These are phyloP conservation scores for Girardinus metallicus DNA, from an alignment of 2,797 vertebrate species.

Conservation along the genomic window DNA sequence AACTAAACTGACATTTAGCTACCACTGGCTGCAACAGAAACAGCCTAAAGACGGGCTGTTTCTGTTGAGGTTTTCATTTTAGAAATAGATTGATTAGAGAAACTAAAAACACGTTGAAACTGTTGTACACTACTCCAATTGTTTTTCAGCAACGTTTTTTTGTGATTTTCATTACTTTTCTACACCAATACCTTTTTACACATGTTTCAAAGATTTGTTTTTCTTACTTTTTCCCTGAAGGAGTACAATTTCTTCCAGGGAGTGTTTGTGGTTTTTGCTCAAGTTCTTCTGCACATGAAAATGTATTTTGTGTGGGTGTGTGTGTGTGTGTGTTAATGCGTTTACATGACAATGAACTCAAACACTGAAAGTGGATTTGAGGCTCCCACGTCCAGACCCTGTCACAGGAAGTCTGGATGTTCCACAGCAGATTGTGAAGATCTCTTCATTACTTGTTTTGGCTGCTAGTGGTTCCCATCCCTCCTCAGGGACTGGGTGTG, in stretches of 20 bases:
- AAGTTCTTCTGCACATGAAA: conserved; percentile 7
- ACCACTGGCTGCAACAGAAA: background rate
- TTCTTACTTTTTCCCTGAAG: background rate
- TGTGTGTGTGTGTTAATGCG: background rate
- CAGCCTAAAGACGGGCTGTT: background rate
- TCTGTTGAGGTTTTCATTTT: background rate
- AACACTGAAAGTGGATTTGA: conserved; percentile 1
- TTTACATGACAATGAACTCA: conserved; percentile 11
- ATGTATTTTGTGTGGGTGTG: conserved; percentile 14
- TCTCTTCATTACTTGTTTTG: conserved; percentile 48
- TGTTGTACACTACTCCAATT: background rate
- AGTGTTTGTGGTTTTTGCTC: background rate
- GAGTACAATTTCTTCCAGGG: background rate
- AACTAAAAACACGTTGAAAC: background rate
- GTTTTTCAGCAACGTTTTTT: no score
- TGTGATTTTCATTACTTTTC: no score
- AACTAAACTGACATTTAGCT: background rate
- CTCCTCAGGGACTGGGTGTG: conserved; percentile 50
- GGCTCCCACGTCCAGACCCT: conserved; percentile 41
- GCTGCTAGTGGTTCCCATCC: conserved; percentile 32
- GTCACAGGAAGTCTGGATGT: conserved; percentile 60
- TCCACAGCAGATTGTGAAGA: conserved; percentile 44
- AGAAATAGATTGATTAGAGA: background rate
- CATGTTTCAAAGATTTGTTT: no score
- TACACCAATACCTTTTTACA: no score